Conservation (phyloP, 1,140 invertebrate species). For the Pogonus chalceus region DNA sequence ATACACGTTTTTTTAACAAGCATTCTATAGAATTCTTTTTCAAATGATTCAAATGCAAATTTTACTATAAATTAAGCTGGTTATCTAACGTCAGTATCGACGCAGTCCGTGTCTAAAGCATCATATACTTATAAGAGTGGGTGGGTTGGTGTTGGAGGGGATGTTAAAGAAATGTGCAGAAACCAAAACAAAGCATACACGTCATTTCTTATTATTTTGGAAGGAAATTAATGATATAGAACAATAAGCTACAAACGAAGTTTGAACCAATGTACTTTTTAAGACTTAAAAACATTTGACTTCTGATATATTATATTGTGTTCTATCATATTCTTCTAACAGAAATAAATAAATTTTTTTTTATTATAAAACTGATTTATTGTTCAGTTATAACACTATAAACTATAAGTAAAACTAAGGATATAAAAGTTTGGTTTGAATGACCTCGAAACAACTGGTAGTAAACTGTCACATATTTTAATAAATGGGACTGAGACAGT, state of each 20-base stretch:
- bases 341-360: too few relatives aligned
- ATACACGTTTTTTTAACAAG: too few relatives aligned
- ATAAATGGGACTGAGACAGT: too few relatives aligned
- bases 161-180: not conserved
- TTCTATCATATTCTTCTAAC: too few relatives aligned
- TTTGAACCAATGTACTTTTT: not conserved
- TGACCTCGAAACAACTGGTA: too few relatives aligned
- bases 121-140: not conserved
- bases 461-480: too few relatives aligned
- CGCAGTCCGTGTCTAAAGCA: not conserved
- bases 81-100: not conserved
- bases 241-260: not conserved
- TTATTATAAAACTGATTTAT: too few relatives aligned
- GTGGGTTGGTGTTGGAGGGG: not conserved
- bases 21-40: too few relatives aligned
- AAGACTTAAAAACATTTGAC: not conserved
- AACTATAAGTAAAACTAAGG: too few relatives aligned
- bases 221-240: constrained; percentile 2
- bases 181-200: constrained; percentile 1
- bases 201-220: constrained; percentile 1
- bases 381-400: too few relatives aligned
- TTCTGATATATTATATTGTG: not conserved
- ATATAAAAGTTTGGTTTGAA: too few relatives aligned
- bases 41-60: constrained; percentile 2
- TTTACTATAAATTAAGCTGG: not conserved